Evolutionary conservation across 2,113 vertebrate genomes (phyloP).

Genomic region (human): GRCh38 chr5:163100501-163101000

Average conservation of each 20-base stretch:
- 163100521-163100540: neutral
- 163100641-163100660: neutral
- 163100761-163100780: neutral
- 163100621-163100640: neutral
- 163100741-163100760: neutral
- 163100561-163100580: neutral
- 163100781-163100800: neutral
- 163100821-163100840: neutral
- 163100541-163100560: neutral
- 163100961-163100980: neutral
- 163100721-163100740: neutral
- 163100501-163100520: neutral
- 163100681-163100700: neutral
- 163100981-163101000: neutral
- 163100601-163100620: neutral
- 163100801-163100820: neutral
- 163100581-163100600: neutral
- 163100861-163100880: neutral
- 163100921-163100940: neutral
- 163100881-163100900: neutral
- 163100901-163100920: neutral
- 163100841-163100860: neutral
- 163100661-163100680: neutral
- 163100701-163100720: neutral
- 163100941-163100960: neutral